A percentile compares a stretch with the other conserved stretches of the same genome.
Conservation (phyloP, 37 sponge, comb jelly and placozoan genomes). For the Geodia barretti region DNA sequence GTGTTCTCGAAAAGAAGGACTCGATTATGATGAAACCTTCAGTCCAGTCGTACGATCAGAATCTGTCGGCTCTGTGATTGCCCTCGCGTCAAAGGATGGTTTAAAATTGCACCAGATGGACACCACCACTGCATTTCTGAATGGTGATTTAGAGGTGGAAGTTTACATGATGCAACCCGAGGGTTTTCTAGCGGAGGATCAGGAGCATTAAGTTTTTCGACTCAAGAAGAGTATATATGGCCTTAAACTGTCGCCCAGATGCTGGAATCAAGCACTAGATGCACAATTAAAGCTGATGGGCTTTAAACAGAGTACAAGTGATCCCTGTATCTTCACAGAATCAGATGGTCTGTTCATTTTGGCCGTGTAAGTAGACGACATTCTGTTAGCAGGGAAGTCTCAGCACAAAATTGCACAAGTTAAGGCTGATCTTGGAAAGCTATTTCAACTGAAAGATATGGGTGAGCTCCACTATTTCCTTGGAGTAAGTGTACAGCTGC, state of each 20-base stretch:
- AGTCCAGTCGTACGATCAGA: slow-evolving; percentile 57
- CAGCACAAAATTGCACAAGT: slow-evolving; percentile 1
- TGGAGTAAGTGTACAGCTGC: slow-evolving; percentile 31
- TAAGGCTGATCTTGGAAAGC: slow-evolving; percentile 4
- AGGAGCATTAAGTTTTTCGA: slow-evolving; percentile 33
- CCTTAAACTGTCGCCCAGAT: slow-evolving; percentile 16
- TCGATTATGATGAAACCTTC: slow-evolving; percentile 69
- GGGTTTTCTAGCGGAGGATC: slow-evolving; percentile 47
- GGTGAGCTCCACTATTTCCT: slow-evolving; percentile 42
- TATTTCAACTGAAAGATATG: slow-evolving; percentile 30
- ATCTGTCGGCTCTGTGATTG: slow-evolving; percentile 41
- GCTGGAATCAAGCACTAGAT: slow-evolving; percentile 13
- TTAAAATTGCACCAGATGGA: slow-evolving; percentile 64
- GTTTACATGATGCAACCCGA: slow-evolving; percentile 67
- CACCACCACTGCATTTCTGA: slow-evolving; percentile 51
- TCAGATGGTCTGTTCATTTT: not conserved
- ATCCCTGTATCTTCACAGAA: slow-evolving; percentile 45
- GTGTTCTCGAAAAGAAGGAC: slow-evolving; percentile 42
- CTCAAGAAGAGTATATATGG: slow-evolving; percentile 23
- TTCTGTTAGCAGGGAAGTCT: slow-evolving; percentile 12
- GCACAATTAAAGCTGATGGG: slow-evolving; percentile 11
- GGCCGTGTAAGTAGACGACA: slow-evolving; percentile 36
- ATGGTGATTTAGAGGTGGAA: slow-evolving; percentile 50
- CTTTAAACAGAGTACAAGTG: slow-evolving; percentile 19
- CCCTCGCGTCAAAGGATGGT: slow-evolving; percentile 38